Evolutionary conservation across 2,888 invertebrate genomes (phyloP).

Genomic region (Drosophila leonis): DNA sequence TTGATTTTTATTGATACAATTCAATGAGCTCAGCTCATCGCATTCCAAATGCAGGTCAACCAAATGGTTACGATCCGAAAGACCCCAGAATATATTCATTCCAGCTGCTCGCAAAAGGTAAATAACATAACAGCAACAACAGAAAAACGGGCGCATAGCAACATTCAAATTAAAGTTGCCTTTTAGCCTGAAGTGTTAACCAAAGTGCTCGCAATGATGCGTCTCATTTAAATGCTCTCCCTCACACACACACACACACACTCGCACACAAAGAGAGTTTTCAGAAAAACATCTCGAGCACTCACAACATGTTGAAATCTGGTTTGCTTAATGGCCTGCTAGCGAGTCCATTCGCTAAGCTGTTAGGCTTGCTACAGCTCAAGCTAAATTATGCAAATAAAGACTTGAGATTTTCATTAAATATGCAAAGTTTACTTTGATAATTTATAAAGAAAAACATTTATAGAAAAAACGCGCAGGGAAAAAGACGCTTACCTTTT

Average conservation of each 20-base stretch:
- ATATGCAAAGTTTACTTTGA: not conserved
- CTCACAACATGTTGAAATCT: conserved; percentile 22
- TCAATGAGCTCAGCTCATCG: conserved; percentile 36
- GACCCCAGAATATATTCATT: conserved; percentile 13
- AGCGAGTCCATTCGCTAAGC: conserved; percentile 6
- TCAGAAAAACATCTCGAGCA: not conserved
- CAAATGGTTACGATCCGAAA: not conserved
- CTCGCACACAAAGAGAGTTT: not conserved
- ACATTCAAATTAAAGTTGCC: conserved; percentile 69
- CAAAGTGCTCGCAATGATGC: conserved; percentile 50
- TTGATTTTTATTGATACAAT: conserved; percentile 73
- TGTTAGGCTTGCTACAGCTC: not conserved
- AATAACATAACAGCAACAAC: conserved; percentile 1
- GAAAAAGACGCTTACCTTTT: not conserved
- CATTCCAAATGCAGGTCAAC: conserved; percentile 16
- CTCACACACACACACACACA: conserved; percentile 9
- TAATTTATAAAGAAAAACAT: conserved; percentile 1
- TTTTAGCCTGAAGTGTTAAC: conserved; percentile 29
- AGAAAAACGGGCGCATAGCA: conserved; percentile 7
- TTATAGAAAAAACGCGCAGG: not conserved
- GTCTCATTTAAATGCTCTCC: conserved; percentile 51
- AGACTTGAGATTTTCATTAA: too few species aligned
- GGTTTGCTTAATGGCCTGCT: not conserved
- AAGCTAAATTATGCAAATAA: not conserved
- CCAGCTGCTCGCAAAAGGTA: conserved; percentile 32